A percentile compares a stretch with the other conserved stretches of the same genome.
Evolutionary conservation across 2,113 vertebrate species (phyloP).

Genomic region (Poecile atricapillus): DNA sequence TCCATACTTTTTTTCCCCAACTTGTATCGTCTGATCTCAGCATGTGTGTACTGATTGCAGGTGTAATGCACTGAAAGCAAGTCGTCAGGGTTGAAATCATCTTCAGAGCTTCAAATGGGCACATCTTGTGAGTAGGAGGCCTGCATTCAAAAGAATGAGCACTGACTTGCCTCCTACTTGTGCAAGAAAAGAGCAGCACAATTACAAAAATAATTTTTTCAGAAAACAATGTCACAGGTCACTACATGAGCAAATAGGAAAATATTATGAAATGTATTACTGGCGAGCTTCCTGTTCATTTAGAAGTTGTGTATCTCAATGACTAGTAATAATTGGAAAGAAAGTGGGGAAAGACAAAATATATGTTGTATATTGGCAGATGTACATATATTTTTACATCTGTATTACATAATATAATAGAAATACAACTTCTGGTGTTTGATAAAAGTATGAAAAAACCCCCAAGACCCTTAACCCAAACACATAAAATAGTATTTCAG

Average conservation of each 20-base stretch:
- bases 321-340: background rate
- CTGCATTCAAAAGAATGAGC: background rate
- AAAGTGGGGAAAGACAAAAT: background rate
- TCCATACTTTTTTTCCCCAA: rapidly evolving
- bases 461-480: background rate
- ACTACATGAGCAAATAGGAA: background rate
- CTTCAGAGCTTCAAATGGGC: background rate
- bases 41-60: background rate
- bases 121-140: background rate
- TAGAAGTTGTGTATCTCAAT: background rate
- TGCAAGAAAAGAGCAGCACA: background rate
- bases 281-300: background rate
- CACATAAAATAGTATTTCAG: background rate
- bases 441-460: background rate
- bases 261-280: background rate
- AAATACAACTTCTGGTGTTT: background rate
- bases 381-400: background rate
- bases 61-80: background rate
- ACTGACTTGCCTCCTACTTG: background rate
- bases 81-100: background rate
- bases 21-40: background rate
- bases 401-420: background rate
- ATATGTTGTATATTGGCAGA: background rate
- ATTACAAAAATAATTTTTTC: background rate
- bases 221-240: background rate